phyloP scores from a whole-genome alignment of 1,140 invertebrate species.

The Drosophila biarmipes region DNA sequence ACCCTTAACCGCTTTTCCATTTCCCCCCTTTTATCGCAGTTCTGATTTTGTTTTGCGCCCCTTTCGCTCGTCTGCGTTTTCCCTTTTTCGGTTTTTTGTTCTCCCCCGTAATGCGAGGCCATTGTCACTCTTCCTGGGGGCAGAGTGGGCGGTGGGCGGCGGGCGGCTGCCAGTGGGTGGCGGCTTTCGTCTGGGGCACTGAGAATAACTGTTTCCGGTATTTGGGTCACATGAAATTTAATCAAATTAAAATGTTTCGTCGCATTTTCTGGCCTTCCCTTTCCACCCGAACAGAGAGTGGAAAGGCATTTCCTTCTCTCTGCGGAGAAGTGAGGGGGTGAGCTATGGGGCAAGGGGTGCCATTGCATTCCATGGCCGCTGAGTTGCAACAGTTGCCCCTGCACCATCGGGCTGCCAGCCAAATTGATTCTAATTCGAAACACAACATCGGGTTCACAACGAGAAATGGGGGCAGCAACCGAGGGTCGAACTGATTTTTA shows the following conservation, averaged over 20 bases:
- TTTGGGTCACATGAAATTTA: slow-evolving; percentile 83
- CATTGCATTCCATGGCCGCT: slow-evolving; percentile 31
- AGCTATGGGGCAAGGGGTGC: neutral
- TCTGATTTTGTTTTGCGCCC: slow-evolving; percentile 56
- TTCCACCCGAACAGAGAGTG: slow-evolving; percentile 19
- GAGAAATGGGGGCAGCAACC: neutral
- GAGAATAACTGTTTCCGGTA: slow-evolving; percentile 82
- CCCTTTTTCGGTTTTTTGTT: slow-evolving; percentile 8
- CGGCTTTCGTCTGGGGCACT: slow-evolving; percentile 67
- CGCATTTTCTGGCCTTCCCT: slow-evolving; percentile 21
- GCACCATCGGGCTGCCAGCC: slow-evolving; percentile 17
- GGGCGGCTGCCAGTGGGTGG: slow-evolving; percentile 15
- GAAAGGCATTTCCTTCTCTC: slow-evolving; percentile 13
- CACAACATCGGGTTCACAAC: neutral
- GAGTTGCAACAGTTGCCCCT: slow-evolving; percentile 63
- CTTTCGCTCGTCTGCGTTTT: slow-evolving; percentile 40
- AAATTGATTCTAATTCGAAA: slow-evolving; percentile 70
- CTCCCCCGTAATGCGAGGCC: slow-evolving; percentile 58
- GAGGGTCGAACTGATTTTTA: neutral
- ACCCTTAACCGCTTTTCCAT: slow-evolving; percentile 29
- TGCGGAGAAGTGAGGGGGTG: neutral
- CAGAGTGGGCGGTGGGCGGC: neutral
- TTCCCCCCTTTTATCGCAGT: slow-evolving; percentile 37
- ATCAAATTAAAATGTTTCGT: slow-evolving; percentile 82
- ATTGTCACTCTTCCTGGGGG: slow-evolving; percentile 60